Base-by-base conservation (phyloP, 30 jellyfish, hydroid and myxozoan genomes). In the Aurelia sp. region DNA sequence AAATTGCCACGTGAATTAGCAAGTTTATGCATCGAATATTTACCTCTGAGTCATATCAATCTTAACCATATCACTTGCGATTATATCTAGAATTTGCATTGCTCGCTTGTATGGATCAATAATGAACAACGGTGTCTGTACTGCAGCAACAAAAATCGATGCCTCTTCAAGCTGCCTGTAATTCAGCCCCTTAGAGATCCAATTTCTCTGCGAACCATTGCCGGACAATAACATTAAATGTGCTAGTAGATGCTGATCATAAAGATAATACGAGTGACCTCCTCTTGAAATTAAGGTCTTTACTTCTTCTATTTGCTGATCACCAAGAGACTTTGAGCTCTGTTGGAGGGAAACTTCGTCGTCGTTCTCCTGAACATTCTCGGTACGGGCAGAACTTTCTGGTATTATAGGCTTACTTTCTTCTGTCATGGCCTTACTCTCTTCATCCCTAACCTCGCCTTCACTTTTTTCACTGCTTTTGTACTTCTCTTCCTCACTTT, bases 91-190 rank as follows among this genome's bases (percentile, higher is more conserved):
- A 5, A 76, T 20, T 16, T 51, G 60, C 80, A 63, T 84, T 57
- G 92, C 92, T 10, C 51, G 71, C 24, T 91, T 70, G 75, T 53
- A 75, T 4, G 97, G 97, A 41, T 91, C 97, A 11, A 77, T 91
- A 53, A 84, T 8, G 40, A 75, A 69, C 21, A 91, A 51, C 8
- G 93, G 87, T 17, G 83, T 69, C n/a, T 84, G 91, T 47, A 68
- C 73, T 8, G 97, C 63, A 21, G 92, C 66, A 48, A 19, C 9
- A 31, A 84, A 13, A 31, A 91, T 77, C 68, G 96, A 69, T 9
- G 83, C 70, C 59, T 84, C 81, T 53, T 91, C 96, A 55, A 91
- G 84, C 63, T 83, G 84, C 22, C 92, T 63, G 88, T 77, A 57
- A 48, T 67, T 70, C 24, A 83, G 21, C 72, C 92, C 92, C 24